Conservation (phyloP, 2,113 vertebrate species). For the Pycnonotus jocosus region DNA sequence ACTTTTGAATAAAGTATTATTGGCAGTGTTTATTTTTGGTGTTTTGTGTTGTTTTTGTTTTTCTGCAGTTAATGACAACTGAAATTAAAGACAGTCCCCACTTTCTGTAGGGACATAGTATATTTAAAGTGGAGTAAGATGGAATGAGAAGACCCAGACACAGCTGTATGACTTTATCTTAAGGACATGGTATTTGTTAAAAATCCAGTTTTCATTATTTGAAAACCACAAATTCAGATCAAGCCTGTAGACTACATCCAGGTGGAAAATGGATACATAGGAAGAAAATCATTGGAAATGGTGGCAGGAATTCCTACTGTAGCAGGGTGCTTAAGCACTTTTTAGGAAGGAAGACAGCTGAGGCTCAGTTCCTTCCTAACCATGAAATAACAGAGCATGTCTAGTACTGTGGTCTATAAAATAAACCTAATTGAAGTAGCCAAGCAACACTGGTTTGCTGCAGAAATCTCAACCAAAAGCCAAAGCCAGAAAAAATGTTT, state of each 20-base stretch:
- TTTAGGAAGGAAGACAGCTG: constrained; percentile 34
- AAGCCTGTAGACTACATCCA: neutral
- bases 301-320: neutral
- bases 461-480: neutral
- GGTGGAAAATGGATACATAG: neutral
- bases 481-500: neutral
- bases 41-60: neutral
- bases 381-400: constrained; percentile 26
- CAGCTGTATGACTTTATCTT: neutral
- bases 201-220: neutral
- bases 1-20: neutral
- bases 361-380: constrained; percentile 46
- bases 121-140: neutral
- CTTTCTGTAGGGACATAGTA: neutral
- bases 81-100: neutral
- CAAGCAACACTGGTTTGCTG: neutral
- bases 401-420: neutral
- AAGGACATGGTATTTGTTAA: neutral
- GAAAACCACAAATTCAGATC: neutral
- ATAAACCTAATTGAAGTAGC: neutral
- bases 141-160: neutral
- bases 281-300: neutral
- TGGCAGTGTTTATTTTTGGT: neutral
- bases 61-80: neutral
- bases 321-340: neutral